Percentiles rank a stretch among this genome's conserved stretches.
Conservation (phyloP, 1,140 invertebrate species). For the Drosophila lowei region DNA sequence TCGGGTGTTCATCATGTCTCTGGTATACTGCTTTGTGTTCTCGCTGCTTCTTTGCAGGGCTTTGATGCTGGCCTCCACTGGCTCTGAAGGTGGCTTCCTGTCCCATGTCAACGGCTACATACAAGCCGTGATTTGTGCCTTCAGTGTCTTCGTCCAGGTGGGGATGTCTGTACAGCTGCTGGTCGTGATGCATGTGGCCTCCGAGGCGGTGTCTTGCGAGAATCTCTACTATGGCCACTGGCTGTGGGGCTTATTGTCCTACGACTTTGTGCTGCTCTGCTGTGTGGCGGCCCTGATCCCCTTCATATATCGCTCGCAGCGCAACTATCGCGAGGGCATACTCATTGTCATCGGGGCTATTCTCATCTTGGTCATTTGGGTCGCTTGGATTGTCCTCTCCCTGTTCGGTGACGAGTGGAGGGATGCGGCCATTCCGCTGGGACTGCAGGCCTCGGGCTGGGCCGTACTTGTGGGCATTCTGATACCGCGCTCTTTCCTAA, state of each 20-base stretch:
- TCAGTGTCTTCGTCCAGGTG: slow-evolving; percentile 85
- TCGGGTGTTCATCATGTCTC: slow-evolving; percentile 82
- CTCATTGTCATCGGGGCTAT: slow-evolving; percentile 78
- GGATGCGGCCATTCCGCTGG: slow-evolving; percentile 85
- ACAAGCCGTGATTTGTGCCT: slow-evolving; percentile 85
- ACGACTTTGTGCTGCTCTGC: slow-evolving; percentile 85
- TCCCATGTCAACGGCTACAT: slow-evolving; percentile 86
- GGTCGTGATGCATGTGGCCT: slow-evolving; percentile 77
- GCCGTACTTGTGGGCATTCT: slow-evolving; percentile 85
- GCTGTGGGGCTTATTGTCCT: slow-evolving; percentile 84
- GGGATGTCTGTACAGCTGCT: slow-evolving; percentile 84
- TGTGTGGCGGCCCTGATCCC: slow-evolving; percentile 84
- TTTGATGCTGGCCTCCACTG: slow-evolving; percentile 85
- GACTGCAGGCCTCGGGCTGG: slow-evolving; percentile 85
- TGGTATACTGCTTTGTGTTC: slow-evolving; percentile 85
- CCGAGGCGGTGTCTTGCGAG: slow-evolving; percentile 81
- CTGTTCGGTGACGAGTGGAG: slow-evolving; percentile 84
- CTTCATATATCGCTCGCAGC: slow-evolving; percentile 85
- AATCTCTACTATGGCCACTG: slow-evolving; percentile 82
- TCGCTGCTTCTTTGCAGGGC: slow-evolving; percentile 85
- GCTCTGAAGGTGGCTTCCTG: slow-evolving; percentile 85
- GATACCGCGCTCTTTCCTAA: slow-evolving; percentile 86
- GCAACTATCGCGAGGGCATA: slow-evolving; percentile 87
- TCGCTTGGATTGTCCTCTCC: slow-evolving; percentile 84
- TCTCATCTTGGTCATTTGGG: slow-evolving; percentile 84